Evolutionary conservation across 2,113 vertebrate species (phyloP).

Genomic region (Copsychus sechellarum): DNA sequence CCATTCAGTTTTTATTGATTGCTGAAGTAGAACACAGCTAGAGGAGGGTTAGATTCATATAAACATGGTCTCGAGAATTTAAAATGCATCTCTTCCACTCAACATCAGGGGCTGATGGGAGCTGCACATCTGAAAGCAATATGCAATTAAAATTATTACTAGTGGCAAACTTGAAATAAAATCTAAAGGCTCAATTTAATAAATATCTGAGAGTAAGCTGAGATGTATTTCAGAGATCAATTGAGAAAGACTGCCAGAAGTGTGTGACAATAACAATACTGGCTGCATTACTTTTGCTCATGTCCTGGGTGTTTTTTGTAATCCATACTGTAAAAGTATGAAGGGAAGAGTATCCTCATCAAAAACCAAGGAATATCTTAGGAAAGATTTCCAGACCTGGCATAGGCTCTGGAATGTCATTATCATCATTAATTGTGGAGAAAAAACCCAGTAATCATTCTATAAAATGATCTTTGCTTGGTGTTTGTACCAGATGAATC

Average conservation of each 20-base stretch:
- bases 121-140: not conserved
- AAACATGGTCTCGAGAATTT: not conserved
- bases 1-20: not conserved
- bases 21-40: not conserved
- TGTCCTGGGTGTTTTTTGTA: not conserved
- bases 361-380: not conserved
- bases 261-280: not conserved
- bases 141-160: not conserved
- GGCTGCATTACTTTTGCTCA: not conserved
- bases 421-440: slow-evolving; percentile 10
- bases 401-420: slow-evolving; percentile 2
- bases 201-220: not conserved
- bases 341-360: not conserved
- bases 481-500: slow-evolving; percentile 1
- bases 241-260: not conserved
- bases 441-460: not conserved
- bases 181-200: not conserved
- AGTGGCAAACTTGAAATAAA: not conserved
- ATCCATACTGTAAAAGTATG: not conserved
- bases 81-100: not conserved
- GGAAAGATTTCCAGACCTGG: not conserved
- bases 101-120: not conserved
- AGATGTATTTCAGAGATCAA: not conserved
- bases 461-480: not conserved
- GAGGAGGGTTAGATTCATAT: not conserved